phyloP scores from a whole-genome alignment of 2,797 vertebrate genomes.

The Diplodus puntazzo region DNA sequence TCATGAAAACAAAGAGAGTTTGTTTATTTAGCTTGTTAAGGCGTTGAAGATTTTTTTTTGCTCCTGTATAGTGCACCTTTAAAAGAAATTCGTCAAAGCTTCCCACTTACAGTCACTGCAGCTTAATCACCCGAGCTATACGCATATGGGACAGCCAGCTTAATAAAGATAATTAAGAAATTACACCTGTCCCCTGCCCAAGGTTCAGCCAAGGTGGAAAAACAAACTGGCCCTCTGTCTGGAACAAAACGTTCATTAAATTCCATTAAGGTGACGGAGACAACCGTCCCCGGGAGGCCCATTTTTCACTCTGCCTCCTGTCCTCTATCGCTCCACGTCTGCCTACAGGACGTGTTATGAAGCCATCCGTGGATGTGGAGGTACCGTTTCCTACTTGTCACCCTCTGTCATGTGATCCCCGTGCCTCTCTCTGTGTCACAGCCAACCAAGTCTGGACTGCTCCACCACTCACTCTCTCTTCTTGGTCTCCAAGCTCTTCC shows the following conservation, averaged over 20 bases:
- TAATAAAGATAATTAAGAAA: conserved; percentile 60
- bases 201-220: conserved; percentile 67
- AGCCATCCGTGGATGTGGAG: conserved; percentile 16
- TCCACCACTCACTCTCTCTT: background rate
- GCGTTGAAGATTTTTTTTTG: no score
- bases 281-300: conserved; percentile 36
- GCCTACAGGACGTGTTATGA: conserved; percentile 7
- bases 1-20: no score
- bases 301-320: conserved; percentile 43
- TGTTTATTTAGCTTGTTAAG: no score
- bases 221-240: conserved; percentile 54
- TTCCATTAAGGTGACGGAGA: conserved; percentile 50
- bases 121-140: conserved; percentile 36
- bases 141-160: conserved; percentile 37
- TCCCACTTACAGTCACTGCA: conserved; percentile 11
- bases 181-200: conserved; percentile 50
- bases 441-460: background rate
- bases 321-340: conserved; percentile 23
- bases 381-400: conserved; percentile 2
- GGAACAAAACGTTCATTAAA: conserved; percentile 68
- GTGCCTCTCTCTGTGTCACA: conserved; percentile 7
- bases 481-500: conserved; percentile 1
- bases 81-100: conserved; percentile 37
- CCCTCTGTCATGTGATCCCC: conserved; percentile 17
- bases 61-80: background rate